A percentile compares a stretch with the other conserved stretches of the same genome.
These are phyloP conservation scores for Halesus radiatus DNA, from an alignment of 1,140 invertebrate genomes.

Conservation along the genomic window DNA sequence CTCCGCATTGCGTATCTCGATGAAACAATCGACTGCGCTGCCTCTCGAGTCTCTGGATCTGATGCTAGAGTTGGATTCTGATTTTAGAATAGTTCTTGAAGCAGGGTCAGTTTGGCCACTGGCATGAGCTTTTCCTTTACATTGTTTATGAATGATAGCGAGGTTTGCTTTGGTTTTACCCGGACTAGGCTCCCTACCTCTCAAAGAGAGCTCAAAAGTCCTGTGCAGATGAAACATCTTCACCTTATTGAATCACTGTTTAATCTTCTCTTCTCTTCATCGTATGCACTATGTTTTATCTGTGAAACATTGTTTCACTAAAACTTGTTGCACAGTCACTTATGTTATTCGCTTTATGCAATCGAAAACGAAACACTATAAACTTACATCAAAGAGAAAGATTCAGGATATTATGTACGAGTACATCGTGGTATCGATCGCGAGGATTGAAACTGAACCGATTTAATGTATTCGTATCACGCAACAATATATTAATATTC, in stretches of 20 bases:
- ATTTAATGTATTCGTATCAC: slow-evolving; percentile 3
- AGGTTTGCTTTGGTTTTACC: slow-evolving; percentile 68
- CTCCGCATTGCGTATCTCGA: slow-evolving; percentile 66
- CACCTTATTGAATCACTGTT: neutral
- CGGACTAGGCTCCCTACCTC: slow-evolving; percentile 70
- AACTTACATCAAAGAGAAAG: neutral
- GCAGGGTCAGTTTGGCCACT: slow-evolving; percentile 70
- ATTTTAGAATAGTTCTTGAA: slow-evolving; percentile 62
- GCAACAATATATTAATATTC: neutral
- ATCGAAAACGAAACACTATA: neutral
- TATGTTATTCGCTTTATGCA: neutral
- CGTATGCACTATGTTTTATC: neutral
- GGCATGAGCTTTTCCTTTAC: slow-evolving; percentile 80
- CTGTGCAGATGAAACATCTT: slow-evolving; percentile 75
- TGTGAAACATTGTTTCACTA: neutral
- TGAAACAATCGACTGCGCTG: slow-evolving; percentile 64
- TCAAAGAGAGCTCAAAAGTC: slow-evolving; percentile 77
- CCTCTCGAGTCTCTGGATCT: slow-evolving; percentile 63
- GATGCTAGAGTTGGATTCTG: slow-evolving; percentile 66
- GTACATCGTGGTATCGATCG: neutral
- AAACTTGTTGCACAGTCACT: slow-evolving; percentile 2
- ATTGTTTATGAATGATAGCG: slow-evolving; percentile 76
- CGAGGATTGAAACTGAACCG: neutral
- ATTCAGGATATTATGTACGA: neutral
- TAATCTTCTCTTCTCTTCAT: slow-evolving; percentile 30